Percentiles rank a stretch among this genome's conserved stretches.
Evolutionary conservation across 2,797 vertebrate genomes (phyloP).

Genomic region (Sebastes vulpes): DNA sequence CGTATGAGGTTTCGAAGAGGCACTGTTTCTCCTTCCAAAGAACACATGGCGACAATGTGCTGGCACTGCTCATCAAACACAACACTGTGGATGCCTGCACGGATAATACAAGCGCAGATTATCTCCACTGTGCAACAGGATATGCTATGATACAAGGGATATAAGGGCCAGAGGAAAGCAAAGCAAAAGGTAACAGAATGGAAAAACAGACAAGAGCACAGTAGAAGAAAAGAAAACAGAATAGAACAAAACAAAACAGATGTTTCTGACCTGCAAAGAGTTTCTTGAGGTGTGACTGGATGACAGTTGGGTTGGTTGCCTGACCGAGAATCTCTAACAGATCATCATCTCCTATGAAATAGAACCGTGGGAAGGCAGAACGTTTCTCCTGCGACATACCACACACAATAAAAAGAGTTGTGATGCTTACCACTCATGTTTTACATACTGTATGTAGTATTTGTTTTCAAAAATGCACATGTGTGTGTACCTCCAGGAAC

Average conservation of each 20-base stretch:
- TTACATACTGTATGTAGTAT: not conserved
- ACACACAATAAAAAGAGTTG: not conserved
- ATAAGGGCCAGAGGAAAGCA: not conserved
- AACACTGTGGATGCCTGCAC: constrained; percentile 94
- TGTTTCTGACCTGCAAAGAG: constrained; percentile 92
- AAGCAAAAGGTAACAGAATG: not conserved
- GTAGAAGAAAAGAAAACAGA: not conserved
- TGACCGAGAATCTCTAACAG: constrained; percentile 97
- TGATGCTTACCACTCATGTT: not conserved
- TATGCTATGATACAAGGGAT: not conserved
- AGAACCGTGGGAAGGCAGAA: constrained; percentile 96
- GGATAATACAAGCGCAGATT: constrained; percentile 21
- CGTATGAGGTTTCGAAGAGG: constrained; percentile 90
- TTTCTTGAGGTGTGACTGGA: constrained; percentile 97
- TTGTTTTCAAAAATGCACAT: not conserved
- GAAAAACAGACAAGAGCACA: not conserved
- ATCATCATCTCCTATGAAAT: constrained; percentile 98
- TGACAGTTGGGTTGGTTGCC: constrained; percentile 93
- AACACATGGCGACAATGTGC: constrained; percentile 94
- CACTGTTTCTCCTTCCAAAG: constrained; percentile 94
- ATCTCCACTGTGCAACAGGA: not conserved
- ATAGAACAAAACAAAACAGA: not conserved
- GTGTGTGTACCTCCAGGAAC: constrained; percentile 91
- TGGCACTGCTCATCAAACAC: constrained; percentile 92
- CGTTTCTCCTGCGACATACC: constrained; percentile 91